A percentile compares a stretch with the other conserved stretches of the same genome.
These are phyloP conservation scores for Coregonus sp. DNA, from an alignment of 2,797 vertebrate species.

Conservation along the genomic window DNA sequence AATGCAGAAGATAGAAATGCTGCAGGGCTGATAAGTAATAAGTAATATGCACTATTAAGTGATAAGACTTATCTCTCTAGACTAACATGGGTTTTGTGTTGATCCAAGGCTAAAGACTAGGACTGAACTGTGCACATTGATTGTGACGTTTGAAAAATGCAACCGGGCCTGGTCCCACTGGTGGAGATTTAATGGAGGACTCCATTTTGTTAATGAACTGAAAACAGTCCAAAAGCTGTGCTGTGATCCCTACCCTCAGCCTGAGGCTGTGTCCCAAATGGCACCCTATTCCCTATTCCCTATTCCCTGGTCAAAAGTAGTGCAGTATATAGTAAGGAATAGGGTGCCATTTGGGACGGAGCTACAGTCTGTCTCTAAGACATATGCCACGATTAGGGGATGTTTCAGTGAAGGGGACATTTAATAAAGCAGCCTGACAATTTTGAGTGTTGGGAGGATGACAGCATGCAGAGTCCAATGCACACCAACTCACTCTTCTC, in stretches of 20 bases:
- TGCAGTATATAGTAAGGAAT: too few species aligned
- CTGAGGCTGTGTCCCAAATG: not conserved
- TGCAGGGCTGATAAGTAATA: not conserved
- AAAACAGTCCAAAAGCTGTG: conserved; percentile 53
- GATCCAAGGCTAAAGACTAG: conserved; percentile 10
- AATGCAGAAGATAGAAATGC: not conserved
- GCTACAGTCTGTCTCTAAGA: conserved; percentile 31
- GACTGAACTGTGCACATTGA: conserved; percentile 5
- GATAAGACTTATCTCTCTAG: not conserved
- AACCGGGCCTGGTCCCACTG: conserved; percentile 12
- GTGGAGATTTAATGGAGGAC: conserved; percentile 33
- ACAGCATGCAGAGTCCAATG: conserved; percentile 41
- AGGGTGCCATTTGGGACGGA: not conserved
- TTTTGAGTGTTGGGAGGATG: conserved; percentile 52
- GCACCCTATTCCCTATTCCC: too few species aligned
- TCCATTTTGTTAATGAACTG: conserved; percentile 63
- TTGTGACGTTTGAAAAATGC: conserved; percentile 43
- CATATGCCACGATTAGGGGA: conserved; percentile 39
- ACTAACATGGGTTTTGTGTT: not conserved
- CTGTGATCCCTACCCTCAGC: conserved; percentile 26
- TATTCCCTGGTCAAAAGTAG: too few species aligned
- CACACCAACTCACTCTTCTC: conserved; percentile 49
- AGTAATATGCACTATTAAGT: not conserved
- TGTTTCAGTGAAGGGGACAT: conserved; percentile 40
- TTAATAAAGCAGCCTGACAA: conserved; percentile 58